Percentiles rank a stretch among this genome's conserved stretches.
Evolutionary conservation across 2,888 invertebrate genomes (phyloP).

Genomic region (Nomada ferruginata): DNA sequence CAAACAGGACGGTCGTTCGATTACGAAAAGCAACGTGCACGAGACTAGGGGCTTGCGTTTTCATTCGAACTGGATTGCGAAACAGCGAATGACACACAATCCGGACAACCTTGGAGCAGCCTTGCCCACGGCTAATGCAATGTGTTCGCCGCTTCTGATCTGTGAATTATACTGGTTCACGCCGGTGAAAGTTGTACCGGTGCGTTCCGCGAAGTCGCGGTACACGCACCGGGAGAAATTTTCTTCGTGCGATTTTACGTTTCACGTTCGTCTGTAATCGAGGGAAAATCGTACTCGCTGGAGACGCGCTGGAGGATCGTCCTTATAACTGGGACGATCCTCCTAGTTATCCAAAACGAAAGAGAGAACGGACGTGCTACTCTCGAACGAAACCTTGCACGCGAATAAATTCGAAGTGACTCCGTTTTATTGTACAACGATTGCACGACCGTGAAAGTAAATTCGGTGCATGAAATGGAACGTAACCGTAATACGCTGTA

Average conservation of each 20-base stretch:
- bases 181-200: constrained; percentile 53
- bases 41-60: constrained; percentile 32
- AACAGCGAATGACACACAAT: constrained; percentile 69
- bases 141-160: constrained; percentile 39
- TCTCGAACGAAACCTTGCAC: too few species aligned
- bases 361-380: too few species aligned
- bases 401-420: neutral
- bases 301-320: too few species aligned
- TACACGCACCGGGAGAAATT: neutral
- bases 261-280: neutral
- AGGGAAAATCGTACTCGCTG: neutral
- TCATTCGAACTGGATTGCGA: constrained; percentile 65
- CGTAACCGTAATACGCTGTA: neutral
- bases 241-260: neutral
- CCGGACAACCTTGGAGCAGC: constrained; percentile 79
- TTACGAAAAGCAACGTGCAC: constrained; percentile 32
- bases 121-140: constrained; percentile 77
- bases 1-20: neutral
- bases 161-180: constrained; percentile 49
- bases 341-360: too few species aligned
- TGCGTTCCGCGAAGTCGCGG: neutral
- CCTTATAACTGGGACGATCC: too few species aligned
- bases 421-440: neutral
- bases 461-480: neutral
- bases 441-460: neutral